phyloP scores from a whole-genome alignment of 2,888 invertebrate genomes.

The Monoplex corrugatus region DNA sequence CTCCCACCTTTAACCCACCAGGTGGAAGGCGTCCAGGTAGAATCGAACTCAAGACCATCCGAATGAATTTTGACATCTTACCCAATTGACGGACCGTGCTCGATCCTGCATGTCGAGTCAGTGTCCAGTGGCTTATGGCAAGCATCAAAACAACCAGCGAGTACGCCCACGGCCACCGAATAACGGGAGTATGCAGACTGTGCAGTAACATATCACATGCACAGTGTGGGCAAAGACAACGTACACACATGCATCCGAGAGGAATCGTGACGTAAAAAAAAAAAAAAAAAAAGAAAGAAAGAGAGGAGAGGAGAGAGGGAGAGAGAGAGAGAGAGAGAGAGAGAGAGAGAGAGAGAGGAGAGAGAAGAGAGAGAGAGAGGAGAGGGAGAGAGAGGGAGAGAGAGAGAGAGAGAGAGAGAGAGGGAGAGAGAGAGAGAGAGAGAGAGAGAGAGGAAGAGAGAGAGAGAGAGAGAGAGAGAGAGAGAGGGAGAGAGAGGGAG shows the following conservation, averaged over 20 bases:
- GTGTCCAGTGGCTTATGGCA: too few species aligned
- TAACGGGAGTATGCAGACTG: too few species aligned
- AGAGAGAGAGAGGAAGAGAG: neutral
- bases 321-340: constrained; percentile 13
- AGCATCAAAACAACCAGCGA: neutral
- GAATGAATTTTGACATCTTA: too few species aligned
- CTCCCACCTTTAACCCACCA: too few species aligned
- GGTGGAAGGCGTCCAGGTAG: too few species aligned
- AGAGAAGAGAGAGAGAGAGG: neutral
- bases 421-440: constrained; percentile 17
- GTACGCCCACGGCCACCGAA: neutral
- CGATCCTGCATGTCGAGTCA: too few species aligned
- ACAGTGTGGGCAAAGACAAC: neutral
- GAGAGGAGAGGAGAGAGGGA: neutral
- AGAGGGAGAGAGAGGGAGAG: neutral
- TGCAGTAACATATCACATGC: too few species aligned
- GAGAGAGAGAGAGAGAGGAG: neutral
- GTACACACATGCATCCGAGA: neutral
- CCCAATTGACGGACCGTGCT: too few species aligned
- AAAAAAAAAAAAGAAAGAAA: neutral
- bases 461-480: constrained; percentile 38
- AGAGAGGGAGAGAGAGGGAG: constrained; percentile 33
- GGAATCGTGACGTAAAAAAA: too few species aligned
- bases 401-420: constrained; percentile 22
- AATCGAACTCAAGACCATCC: too few species aligned